phyloP scores from a whole-genome alignment of 2,113 vertebrate genomes.

The Cebus imitator region DNA sequence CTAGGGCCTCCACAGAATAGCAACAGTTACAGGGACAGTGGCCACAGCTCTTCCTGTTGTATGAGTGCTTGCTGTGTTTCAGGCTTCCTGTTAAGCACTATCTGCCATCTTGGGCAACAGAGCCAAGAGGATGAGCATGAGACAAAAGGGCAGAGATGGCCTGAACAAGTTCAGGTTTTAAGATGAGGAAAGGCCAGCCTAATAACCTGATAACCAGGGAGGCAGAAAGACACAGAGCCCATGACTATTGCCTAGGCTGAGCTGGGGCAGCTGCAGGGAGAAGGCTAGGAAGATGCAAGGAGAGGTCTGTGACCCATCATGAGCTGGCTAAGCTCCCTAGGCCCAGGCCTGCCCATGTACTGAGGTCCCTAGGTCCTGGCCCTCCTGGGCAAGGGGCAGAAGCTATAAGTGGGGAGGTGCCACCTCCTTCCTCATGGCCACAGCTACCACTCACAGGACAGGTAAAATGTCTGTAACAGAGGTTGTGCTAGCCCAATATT shows the following conservation, averaged over 20 bases:
- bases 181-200: background rate
- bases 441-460: background rate
- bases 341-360: background rate
- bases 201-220: background rate
- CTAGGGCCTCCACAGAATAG: background rate
- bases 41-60: slow-evolving; percentile 61
- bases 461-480: background rate
- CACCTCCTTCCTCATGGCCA: background rate
- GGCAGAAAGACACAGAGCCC: background rate
- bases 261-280: background rate
- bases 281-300: background rate
- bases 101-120: background rate
- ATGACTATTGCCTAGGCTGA: background rate
- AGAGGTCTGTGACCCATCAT: background rate
- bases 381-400: background rate
- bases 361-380: background rate
- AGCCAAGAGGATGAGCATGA: background rate
- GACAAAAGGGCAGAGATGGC: background rate
- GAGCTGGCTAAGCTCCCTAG: background rate
- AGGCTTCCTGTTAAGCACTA: background rate
- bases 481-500: background rate
- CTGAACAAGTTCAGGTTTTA: background rate
- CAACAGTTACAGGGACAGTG: background rate
- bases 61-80: background rate
- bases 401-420: background rate